phyloP scores from a whole-genome alignment of 2,888 invertebrate genomes.

The Melikaiella ostensackeni region DNA sequence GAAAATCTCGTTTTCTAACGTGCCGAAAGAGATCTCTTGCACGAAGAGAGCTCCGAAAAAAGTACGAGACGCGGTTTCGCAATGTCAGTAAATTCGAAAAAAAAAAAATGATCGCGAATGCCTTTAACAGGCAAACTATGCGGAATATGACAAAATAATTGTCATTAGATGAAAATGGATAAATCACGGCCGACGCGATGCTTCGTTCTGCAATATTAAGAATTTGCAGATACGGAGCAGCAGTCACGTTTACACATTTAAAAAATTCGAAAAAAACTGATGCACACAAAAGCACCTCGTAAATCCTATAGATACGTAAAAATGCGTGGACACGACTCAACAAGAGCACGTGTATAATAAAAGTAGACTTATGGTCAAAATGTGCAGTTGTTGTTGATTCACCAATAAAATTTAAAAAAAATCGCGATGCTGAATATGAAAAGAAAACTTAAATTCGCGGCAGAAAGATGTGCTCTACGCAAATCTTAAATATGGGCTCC shows the following conservation, averaged over 20 bases:
- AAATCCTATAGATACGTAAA: background rate
- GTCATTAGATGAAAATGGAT: background rate
- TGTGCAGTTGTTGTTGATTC: background rate
- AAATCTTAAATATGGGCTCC: background rate
- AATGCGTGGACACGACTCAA: background rate
- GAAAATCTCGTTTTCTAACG: background rate
- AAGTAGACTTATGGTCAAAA: too few relatives aligned
- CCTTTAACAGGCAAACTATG: background rate
- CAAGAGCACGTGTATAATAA: background rate
- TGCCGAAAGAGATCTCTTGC: background rate
- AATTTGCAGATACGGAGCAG: background rate
- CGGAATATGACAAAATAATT: background rate
- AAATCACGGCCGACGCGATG: background rate
- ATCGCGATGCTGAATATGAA: background rate
- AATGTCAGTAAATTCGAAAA: background rate
- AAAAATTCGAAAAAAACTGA: background rate
- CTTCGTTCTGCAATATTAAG: slow-evolving; percentile 4
- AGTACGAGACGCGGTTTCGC: background rate
- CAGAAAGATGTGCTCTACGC: background rate
- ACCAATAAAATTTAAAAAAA: background rate
- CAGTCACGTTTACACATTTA: background rate
- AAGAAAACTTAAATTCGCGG: background rate
- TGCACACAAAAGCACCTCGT: background rate
- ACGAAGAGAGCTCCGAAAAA: background rate
- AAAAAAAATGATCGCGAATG: background rate